phyloP scores from a whole-genome alignment of 2,113 vertebrate genomes.

The Engraulis encrasicolus region DNA sequence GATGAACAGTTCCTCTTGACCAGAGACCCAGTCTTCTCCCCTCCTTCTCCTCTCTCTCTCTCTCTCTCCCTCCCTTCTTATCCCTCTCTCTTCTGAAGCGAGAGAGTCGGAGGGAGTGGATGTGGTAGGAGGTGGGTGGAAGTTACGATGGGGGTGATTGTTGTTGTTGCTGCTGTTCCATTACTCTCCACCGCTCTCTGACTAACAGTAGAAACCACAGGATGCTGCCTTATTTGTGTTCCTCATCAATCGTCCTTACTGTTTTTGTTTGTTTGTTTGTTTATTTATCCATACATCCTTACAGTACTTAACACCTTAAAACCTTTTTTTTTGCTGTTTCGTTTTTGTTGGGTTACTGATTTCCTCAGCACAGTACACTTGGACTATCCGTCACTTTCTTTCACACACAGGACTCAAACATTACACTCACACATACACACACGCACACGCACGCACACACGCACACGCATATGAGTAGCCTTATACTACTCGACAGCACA shows the following conservation, averaged over 20 bases:
- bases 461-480: conserved; percentile 29
- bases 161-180: conserved; percentile 44
- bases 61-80: conserved; percentile 50
- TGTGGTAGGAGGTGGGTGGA: not conserved
- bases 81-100: conserved; percentile 23
- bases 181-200: conserved; percentile 28
- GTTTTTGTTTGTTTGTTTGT: too few species aligned
- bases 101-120: conserved; percentile 14
- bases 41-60: too few species aligned
- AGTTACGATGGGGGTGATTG: too few species aligned
- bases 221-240: conserved; percentile 93
- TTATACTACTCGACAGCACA: conserved; percentile 9
- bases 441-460: conserved; percentile 40
- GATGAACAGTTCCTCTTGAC: conserved; percentile 47
- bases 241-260: conserved; percentile 30
- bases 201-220: conserved; percentile 47
- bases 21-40: too few species aligned
- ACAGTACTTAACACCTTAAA: not conserved
- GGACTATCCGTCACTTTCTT: conserved; percentile 35
- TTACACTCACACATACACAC: too few species aligned
- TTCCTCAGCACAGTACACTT: not conserved
- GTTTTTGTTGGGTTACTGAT: not conserved
- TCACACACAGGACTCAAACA: too few species aligned
- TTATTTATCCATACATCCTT: conserved; percentile 38
- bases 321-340: not conserved